Evolutionary conservation across 2,797 vertebrate genomes (phyloP), one percentile per base, ranked within the genome.

Genomic region (Botia almorhae): DNA sequence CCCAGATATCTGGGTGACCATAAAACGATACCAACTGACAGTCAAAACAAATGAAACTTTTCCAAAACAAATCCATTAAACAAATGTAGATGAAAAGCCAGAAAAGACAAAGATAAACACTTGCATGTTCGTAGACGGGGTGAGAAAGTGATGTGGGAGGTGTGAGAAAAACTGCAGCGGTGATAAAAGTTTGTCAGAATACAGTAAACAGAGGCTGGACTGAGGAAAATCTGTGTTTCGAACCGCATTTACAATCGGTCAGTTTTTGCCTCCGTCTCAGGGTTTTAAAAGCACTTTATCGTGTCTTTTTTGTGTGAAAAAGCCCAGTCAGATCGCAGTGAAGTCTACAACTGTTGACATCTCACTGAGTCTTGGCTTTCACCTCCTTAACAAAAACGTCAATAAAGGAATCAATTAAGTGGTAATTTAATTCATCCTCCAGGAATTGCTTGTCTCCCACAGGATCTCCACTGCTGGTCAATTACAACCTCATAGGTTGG

Each of bases 361-460:
- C 83, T 80, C 61, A 69, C 43, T 60, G 83, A 65, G 68, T 60
- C 46, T 81, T 70, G 13, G 69, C 81, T 84, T 84, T 68, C 82
- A 81, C 60, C 51, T 74, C 70, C 46, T 50, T 46, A 70, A 81
- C 79, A 83, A 83, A 83, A 82, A 82, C 76, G 84, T 76, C 83
- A 85, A 82, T 81, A 84, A 70, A 79, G 79, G 81, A 87, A 85
- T 87, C 83, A 87, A 84, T 85, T 83, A 85, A 83, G 67, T 17
- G 58, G 74, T 86, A 46, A 80, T 82, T 81, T 83, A 77, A 89
- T 88, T 85, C 75, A 83, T 84, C 82, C 84, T 81, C 71, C 69
- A 81, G 80, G 84, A 85, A 73, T 86, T 63, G 39, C 21, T 71
- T 21, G 10, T 73, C 77, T 86, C 82, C 75, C 78, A 33, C 7